Conservation (phyloP, 35 echinoderm and acorn worm species). For the Patiria miniata region DNA sequence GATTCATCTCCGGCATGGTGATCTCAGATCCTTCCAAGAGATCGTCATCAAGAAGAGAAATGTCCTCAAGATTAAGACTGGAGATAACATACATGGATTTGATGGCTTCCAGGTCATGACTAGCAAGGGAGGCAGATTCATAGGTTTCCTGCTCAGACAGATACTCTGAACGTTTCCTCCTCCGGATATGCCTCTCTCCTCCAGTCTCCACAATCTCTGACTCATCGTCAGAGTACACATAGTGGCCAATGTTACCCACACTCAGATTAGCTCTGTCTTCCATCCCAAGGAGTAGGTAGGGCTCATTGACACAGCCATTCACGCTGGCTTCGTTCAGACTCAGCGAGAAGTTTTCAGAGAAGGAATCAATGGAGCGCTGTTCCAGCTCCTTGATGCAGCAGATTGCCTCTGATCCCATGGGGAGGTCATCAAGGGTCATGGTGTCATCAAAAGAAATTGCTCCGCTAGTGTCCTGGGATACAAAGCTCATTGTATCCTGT, state of each 20-base stretch:
- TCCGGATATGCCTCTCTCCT: constrained; percentile 30
- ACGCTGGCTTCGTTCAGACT: constrained; percentile 80
- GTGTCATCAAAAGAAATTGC: constrained; percentile 70
- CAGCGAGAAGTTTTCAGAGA: constrained; percentile 81
- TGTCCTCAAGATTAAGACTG: constrained; percentile 73
- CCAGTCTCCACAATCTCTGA: constrained; percentile 79
- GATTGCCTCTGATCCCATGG: constrained; percentile 88
- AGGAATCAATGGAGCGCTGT: constrained; percentile 81
- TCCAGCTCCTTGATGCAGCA: constrained; percentile 82
- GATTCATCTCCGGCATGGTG: constrained; percentile 58
- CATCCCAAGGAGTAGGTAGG: constrained; percentile 55
- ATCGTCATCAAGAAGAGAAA: constrained; percentile 77
- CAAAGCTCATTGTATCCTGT: constrained; percentile 84
- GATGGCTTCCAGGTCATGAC: constrained; percentile 87
- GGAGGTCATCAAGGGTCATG: constrained; percentile 91
- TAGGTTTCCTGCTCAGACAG: constrained; percentile 68
- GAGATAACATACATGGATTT: constrained; percentile 96
- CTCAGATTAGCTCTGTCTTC: constrained; percentile 78
- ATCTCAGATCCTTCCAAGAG: constrained; percentile 59
- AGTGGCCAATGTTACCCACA: constrained; percentile 62
- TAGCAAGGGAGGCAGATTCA: constrained; percentile 75
- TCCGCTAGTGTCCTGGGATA: constrained; percentile 83
- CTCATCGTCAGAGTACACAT: constrained; percentile 98
- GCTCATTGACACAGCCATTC: constrained; percentile 75
- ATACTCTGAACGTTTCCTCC: constrained; percentile 50